phyloP scores from a whole-genome alignment of 2,113 vertebrate species.

The Chitala chitala region DNA sequence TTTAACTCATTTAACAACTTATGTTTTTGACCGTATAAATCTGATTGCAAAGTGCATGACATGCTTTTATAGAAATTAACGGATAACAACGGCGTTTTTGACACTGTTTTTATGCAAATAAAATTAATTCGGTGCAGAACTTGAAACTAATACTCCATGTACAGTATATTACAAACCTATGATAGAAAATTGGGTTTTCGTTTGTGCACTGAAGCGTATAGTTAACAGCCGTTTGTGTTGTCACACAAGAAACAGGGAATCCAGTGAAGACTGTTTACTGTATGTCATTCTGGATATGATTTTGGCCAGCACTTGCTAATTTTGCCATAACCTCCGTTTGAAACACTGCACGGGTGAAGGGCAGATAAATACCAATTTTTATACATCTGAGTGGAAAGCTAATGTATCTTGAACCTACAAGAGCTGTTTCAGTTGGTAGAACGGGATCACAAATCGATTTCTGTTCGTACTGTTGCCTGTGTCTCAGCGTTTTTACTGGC shows the following conservation, averaged over 20 bases:
- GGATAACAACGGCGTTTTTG: no score
- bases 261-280: not conserved
- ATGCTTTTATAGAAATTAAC: no score
- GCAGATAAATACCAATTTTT: constrained; percentile 11
- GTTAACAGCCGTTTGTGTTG: not conserved
- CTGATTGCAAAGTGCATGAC: no score
- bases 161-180: no score
- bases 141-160: not conserved
- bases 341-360: constrained; percentile 10
- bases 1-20: no score
- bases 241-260: not conserved
- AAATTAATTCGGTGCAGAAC: no score
- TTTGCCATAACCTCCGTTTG: not conserved
- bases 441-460: constrained; percentile 13
- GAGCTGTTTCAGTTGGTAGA: constrained; percentile 1
- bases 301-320: not conserved
- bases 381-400: constrained; percentile 4
- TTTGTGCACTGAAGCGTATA: not conserved
- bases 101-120: no score
- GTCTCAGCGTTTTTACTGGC: not conserved
- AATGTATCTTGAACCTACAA: not conserved
- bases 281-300: not conserved
- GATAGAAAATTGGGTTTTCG: not conserved
- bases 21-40: no score
- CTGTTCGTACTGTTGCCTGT: constrained; percentile 15